Base-by-base conservation (phyloP, 2,113 vertebrate genomes). In the Redunca redunca region DNA sequence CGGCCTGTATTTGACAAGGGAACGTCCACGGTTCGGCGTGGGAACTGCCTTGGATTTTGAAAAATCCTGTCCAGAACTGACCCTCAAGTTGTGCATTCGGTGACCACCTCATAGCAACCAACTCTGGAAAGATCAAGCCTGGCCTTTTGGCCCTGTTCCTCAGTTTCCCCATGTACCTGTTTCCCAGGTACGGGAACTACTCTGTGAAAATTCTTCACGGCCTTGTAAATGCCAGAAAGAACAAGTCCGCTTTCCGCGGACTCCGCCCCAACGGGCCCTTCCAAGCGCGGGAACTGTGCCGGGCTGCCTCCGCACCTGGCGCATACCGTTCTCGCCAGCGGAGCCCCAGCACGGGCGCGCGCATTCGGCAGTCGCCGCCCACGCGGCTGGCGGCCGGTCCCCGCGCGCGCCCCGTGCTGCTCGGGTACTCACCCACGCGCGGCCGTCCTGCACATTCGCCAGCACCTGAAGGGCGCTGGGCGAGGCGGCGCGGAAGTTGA, bases 401-500 rank as follows among this genome's bases (percentile, higher is more conserved):
- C 30, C 30, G 5, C 21, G 21, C 11, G 36, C 26, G 26, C 23
- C 21, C 7, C 5, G 2, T 0, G 92, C 1, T 2, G 16, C 74
- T 1, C 53, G 8, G 11, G 30, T 95, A 96, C 97, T 96, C 97
- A 99, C 99, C 99, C 97, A 86, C 36, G 97, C 3, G 30, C 94
- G 96, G 50, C 98, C 98, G 48, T 94, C 96, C 83, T 88, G 98
- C 96, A 99, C 91, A 0, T 77, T 36, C 0, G 40, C 92, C 92
- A 98, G 98, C 46, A 10, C 85, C 33, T 60, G 82, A 25, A 99
- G 97, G 50, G 12, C 84, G 28, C 83, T 85, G 53, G 98, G 98
- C 19, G 98, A 99, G 0, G 55, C 97, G 5, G 15, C 3, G 25
- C 96, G 93, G 98, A 91, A 98, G 98, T 99, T 99, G 97, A 88